Percentiles rank a stretch among this genome's conserved stretches.
These are phyloP conservation scores for Stratiolaelaps scimitus DNA, from an alignment of 1,140 invertebrate genomes.

Conservation along the genomic window DNA sequence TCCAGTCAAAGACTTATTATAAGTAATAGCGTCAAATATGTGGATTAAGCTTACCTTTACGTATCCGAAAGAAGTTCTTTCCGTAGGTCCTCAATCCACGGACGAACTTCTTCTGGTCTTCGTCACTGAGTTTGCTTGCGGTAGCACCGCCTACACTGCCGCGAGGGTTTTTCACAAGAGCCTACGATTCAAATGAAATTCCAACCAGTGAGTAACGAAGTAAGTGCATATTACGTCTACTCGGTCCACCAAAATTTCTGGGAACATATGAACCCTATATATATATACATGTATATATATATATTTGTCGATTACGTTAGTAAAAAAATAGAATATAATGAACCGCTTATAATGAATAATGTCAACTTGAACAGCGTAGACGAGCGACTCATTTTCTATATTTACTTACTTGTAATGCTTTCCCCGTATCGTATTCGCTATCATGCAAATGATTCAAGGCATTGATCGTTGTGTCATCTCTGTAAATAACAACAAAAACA, in stretches of 20 bases:
- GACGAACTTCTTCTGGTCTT: constrained; percentile 71
- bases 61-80: constrained; percentile 97
- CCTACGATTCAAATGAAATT: neutral
- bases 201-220: constrained; percentile 33
- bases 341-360: no score
- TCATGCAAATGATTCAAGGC: constrained; percentile 73
- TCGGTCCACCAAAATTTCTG: no score
- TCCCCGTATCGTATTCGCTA: constrained; percentile 84
- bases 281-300: no score
- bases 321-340: no score
- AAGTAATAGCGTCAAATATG: no score
- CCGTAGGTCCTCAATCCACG: constrained; percentile 94
- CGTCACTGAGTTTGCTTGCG: constrained; percentile 24
- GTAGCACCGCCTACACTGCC: neutral
- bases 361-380: constrained; percentile 35
- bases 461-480: constrained; percentile 95
- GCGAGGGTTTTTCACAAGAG: constrained; percentile 24
- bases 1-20: no score
- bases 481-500: constrained; percentile 81
- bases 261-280: no score
- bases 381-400: constrained; percentile 37
- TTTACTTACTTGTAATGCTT: constrained; percentile 62
- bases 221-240: constrained; percentile 32
- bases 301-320: no score
- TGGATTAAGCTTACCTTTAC: constrained; percentile 47